These are phyloP conservation scores for Plebejus anna DNA, from an alignment of 2,888 invertebrate genomes.

Conservation along the genomic window DNA sequence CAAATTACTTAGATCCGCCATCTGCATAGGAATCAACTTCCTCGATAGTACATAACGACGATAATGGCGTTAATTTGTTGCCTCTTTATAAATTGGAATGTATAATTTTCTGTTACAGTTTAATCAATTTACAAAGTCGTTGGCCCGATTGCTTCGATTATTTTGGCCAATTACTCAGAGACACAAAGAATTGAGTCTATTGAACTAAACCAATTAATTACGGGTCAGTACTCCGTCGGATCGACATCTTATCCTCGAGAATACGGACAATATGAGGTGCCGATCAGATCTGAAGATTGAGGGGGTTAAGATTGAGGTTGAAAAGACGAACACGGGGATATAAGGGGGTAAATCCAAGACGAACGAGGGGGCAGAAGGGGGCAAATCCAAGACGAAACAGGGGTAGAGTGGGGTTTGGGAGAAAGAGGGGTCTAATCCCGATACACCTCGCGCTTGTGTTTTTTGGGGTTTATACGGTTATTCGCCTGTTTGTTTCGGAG, in stretches of 20 bases:
- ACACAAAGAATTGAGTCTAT: background rate
- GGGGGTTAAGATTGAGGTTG: background rate
- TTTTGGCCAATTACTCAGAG: background rate
- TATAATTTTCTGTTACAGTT: too few relatives aligned
- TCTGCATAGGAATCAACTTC: too few relatives aligned
- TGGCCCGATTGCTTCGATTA: background rate
- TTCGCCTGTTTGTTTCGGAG: conserved; percentile 10
- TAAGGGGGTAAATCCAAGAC: background rate
- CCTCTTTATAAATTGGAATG: too few relatives aligned
- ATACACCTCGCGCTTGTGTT: conserved; percentile 13
- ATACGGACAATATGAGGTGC: conserved; percentile 16
- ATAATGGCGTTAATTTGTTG: too few relatives aligned
- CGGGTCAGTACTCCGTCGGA: background rate
- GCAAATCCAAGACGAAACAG: background rate
- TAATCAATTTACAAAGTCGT: background rate
- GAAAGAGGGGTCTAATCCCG: background rate
- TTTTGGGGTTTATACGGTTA: conserved; percentile 8
- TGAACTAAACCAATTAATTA: conserved; percentile 3
- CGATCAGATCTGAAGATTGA: conserved; percentile 3
- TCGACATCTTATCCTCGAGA: background rate
- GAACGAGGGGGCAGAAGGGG: background rate
- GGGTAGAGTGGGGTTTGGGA: background rate
- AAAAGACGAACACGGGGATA: background rate
- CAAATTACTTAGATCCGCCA: too few relatives aligned
- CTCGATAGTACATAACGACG: too few relatives aligned